Base-by-base conservation (phyloP, 1,140 invertebrate genomes). In the Onthophagus taurus region DNA sequence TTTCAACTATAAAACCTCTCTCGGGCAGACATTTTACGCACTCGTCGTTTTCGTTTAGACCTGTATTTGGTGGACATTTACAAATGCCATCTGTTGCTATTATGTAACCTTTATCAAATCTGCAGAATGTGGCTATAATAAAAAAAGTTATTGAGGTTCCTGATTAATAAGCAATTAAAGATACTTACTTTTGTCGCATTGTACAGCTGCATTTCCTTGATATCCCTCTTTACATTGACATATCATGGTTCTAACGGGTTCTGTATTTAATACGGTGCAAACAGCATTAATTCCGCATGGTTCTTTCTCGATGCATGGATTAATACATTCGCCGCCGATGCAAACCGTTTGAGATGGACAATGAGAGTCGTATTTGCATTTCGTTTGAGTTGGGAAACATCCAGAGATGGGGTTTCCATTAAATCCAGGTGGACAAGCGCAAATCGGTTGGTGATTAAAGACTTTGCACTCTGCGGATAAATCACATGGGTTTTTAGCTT, bases 171-270 rank as follows among this genome's bases (percentile, higher is more conserved):
- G 20, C 2, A 31, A 13, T 18, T 30, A 19, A 24, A 13, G 39
- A 39, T 45, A 66, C 65, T 68, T 74, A 71, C 83, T 72, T 64
- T 75, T 77, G 52, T 81, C 80, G 58, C 85, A 89, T 56, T 80
- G 73, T 26, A 82, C 71, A 16, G 83, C 77, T 13, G 85, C 85
- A 60, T 87, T 85, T 61, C 85, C 85, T 63, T 77, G 77, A 60
- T 85, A 90, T 33, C 86, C 85, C 17, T 83, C 80, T n/a, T 83
- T 59, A 59, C 89, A 93, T 61, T 85, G 78, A 53, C 90, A 94
- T 44, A 87, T 78, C 85, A 92, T 88, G 11, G 88, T 91, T 54
- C 83, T 74, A 0, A 92, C 80, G 1, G 89, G 86, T 16, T 77
- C 65, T 0, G 89, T 88, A 55, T 92, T 82, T 3, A 85, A 63